Evolutionary conservation across 2,113 vertebrate species (phyloP).

Genomic region (Cheirogaleus medius): DNA sequence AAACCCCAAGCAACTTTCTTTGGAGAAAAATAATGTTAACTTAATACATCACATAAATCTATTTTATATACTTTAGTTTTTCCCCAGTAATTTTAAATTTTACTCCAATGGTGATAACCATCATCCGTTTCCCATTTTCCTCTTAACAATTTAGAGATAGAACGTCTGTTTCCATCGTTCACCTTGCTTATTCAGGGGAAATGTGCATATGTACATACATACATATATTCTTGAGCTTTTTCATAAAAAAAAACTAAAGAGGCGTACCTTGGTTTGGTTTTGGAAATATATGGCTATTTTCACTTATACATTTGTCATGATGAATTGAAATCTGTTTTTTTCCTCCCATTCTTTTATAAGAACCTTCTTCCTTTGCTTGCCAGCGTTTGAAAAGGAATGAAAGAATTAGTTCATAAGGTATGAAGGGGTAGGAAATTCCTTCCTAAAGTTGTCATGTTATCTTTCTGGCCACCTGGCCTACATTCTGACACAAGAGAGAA

Average conservation of each 20-base stretch:
- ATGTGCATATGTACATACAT: background rate
- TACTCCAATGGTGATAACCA: background rate
- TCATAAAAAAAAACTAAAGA: background rate
- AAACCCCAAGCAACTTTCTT: background rate
- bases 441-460: conserved; percentile 54
- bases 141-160: background rate
- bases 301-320: background rate
- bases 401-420: conserved; percentile 59
- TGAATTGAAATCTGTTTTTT: conserved; percentile 26
- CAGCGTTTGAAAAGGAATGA: conserved; percentile 45
- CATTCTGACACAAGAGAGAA: conserved; percentile 45
- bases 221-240: background rate
- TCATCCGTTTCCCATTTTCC: background rate
- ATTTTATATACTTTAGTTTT: conserved; percentile 39
- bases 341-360: accelerated
- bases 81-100: background rate
- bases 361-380: conserved; percentile 11
- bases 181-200: background rate
- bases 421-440: conserved; percentile 61
- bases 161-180: background rate
- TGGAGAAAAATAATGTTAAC: background rate
- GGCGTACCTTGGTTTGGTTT: background rate
- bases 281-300: background rate
- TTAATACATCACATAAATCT: background rate
- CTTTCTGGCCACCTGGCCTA: conserved; percentile 57